Evolutionary conservation across 2,888 invertebrate species (phyloP), one percentile per base, ranked within the genome.

Genomic region (Melanargia galathea): DNA sequence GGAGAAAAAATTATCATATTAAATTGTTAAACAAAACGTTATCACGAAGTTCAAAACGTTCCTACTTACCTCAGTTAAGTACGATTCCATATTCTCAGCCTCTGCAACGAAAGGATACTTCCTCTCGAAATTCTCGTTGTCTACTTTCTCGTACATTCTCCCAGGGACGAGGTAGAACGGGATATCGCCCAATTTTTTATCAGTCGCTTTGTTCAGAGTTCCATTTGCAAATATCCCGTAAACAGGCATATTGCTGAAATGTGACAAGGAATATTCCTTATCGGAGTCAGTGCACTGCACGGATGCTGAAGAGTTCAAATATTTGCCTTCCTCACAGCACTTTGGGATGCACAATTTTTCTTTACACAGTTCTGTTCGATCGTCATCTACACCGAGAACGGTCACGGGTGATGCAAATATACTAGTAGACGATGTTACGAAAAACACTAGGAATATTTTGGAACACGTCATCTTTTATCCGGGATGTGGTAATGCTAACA

Each of bases 261-360:
- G 24, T 5, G 24, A 26, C 24, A 26, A 26, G 24, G 24, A 26
- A 52, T 48, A 33, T n/a, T n/a, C 38, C 22, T 35, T 33, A 20
- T 5, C 35, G 13, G 13, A 18, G 22, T 16, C 16, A 10, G 22
- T 4, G 18, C 52, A 54, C 11, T 2, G 0, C 2, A 10, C 3
- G 11, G 20, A 20, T 52, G n/a, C 38, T n/a, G n/a, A n/a, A 7
- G 11, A 13, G 10, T 24, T 16, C 7, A 60, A 22, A 26, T 18
- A 13, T 38, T 60, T 6, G 3, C 16, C 38, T 33, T 7, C 38
- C 6, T 26, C 40, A 48, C 59, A 60, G 11, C 59, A 60, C 38
- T 60, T 60, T 10, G 49, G 38, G 6, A 60, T 38, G 35, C 59
- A 60, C 40, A 18, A 10, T 18, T 40, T 60, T 4, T 7, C 18